Conservation (phyloP, 2,113 vertebrate genomes). For the Sphyrna mokarran region DNA sequence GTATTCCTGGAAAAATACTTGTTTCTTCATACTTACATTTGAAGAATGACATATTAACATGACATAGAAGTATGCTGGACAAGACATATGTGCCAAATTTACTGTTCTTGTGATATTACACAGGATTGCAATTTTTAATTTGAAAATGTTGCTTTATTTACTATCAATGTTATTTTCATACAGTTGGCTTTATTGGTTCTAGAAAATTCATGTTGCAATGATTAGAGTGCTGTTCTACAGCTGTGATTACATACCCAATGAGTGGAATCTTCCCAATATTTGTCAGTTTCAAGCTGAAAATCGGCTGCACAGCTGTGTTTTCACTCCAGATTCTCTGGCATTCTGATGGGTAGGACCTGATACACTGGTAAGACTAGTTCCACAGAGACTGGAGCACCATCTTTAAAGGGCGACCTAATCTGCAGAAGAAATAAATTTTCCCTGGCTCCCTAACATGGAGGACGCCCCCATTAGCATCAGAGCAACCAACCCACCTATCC, state of each 20-base stretch:
- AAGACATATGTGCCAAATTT: background rate
- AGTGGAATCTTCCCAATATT: too few relatives aligned
- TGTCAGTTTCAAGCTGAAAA: too few relatives aligned
- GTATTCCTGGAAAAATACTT: background rate
- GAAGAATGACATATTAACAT: background rate
- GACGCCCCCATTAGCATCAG: too few relatives aligned
- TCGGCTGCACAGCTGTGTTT: too few relatives aligned
- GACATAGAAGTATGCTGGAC: background rate
- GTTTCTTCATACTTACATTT: background rate
- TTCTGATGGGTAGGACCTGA: too few relatives aligned
- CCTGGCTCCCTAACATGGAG: too few relatives aligned
- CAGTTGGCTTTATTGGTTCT: background rate
- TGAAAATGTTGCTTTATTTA: background rate
- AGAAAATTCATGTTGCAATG: background rate
- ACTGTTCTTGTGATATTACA: background rate
- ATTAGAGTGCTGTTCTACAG: background rate
- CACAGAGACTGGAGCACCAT: too few relatives aligned
- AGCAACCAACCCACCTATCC: too few relatives aligned
- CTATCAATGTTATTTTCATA: background rate
- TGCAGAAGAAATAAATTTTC: too few relatives aligned
- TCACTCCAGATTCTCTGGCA: too few relatives aligned
- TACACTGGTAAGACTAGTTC: too few relatives aligned
- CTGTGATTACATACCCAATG: background rate
- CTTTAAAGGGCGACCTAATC: too few relatives aligned
- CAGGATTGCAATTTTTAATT: background rate